Evolutionary conservation across 2,888 invertebrate species (phyloP).

Genomic region (Cheilosia vernalis): DNA sequence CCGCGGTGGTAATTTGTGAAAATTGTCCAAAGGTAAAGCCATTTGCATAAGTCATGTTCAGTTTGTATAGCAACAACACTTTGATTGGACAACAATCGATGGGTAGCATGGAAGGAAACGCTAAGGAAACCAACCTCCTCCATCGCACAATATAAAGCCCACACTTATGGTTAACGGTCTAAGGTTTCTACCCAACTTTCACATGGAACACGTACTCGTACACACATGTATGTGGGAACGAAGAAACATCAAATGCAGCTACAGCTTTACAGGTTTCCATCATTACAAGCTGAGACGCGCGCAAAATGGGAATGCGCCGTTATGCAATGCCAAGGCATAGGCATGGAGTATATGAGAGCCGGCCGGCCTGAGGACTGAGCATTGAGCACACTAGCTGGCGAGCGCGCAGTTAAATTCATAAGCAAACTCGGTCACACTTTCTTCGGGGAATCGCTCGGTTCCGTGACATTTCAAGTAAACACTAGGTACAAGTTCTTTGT

Average conservation of each 20-base stretch:
- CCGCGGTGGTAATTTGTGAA: slow-evolving; percentile 70
- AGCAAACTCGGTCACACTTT: slow-evolving; percentile 75
- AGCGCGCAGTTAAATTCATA: slow-evolving; percentile 58
- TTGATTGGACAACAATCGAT: slow-evolving; percentile 64
- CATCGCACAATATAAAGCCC: slow-evolving; percentile 28
- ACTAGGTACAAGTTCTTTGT: slow-evolving; percentile 60
- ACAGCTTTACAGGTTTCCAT: slow-evolving; percentile 61
- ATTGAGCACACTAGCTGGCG: not conserved
- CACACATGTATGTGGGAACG: slow-evolving; percentile 53
- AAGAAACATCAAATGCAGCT: slow-evolving; percentile 42
- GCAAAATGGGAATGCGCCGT: slow-evolving; percentile 72
- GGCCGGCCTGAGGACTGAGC: slow-evolving; percentile 19
- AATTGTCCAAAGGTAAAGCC: slow-evolving; percentile 67
- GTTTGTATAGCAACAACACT: slow-evolving; percentile 29
- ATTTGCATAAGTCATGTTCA: slow-evolving; percentile 69
- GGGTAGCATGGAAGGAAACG: slow-evolving; percentile 63
- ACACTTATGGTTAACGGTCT: slow-evolving; percentile 66
- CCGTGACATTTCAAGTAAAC: slow-evolving; percentile 68
- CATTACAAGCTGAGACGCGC: slow-evolving; percentile 58
- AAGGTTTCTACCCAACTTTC: slow-evolving; percentile 66
- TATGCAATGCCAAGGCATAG: slow-evolving; percentile 59
- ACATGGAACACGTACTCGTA: slow-evolving; percentile 27
- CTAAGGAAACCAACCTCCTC: slow-evolving; percentile 51
- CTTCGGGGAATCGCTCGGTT: slow-evolving; percentile 63
- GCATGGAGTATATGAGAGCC: slow-evolving; percentile 17